Evolutionary conservation across 2,113 vertebrate genomes (phyloP).

Genomic region (Mungos mungo): DNA sequence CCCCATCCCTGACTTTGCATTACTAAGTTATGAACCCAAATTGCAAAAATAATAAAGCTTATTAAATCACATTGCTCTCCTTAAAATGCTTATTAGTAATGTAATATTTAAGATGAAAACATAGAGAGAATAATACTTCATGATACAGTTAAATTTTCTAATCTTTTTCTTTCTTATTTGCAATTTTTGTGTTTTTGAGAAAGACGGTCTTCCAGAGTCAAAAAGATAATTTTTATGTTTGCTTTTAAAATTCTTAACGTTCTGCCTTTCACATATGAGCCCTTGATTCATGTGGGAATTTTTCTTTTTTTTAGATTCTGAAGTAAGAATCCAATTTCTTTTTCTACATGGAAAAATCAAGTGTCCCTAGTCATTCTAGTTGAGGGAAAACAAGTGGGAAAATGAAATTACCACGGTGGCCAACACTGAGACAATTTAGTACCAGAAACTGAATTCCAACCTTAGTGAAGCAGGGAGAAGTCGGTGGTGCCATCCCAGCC

Average conservation of each 20-base stretch:
- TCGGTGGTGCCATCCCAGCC: too few species aligned
- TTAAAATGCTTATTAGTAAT: background rate
- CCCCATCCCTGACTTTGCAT: background rate
- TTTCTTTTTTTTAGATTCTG: background rate
- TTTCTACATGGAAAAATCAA: background rate
- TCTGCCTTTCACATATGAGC: background rate
- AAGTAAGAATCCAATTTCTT: background rate
- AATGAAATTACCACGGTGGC: background rate
- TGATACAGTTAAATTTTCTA: background rate
- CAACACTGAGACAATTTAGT: background rate
- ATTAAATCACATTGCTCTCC: background rate
- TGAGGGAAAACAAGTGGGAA: background rate
- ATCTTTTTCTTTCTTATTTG: background rate
- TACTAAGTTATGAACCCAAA: background rate
- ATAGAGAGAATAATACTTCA: background rate
- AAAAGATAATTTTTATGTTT: background rate
- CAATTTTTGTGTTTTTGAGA: background rate
- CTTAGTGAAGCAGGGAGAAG: background rate
- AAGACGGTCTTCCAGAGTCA: slow-evolving; percentile 1
- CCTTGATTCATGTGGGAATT: background rate
- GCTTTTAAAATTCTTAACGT: background rate
- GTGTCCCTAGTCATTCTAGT: background rate
- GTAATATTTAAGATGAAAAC: background rate
- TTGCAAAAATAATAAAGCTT: slow-evolving; percentile 21
- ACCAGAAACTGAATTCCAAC: background rate